Evolutionary conservation across 2,888 invertebrate genomes (phyloP).

Genomic region (Yponomeuta malinellus): DNA sequence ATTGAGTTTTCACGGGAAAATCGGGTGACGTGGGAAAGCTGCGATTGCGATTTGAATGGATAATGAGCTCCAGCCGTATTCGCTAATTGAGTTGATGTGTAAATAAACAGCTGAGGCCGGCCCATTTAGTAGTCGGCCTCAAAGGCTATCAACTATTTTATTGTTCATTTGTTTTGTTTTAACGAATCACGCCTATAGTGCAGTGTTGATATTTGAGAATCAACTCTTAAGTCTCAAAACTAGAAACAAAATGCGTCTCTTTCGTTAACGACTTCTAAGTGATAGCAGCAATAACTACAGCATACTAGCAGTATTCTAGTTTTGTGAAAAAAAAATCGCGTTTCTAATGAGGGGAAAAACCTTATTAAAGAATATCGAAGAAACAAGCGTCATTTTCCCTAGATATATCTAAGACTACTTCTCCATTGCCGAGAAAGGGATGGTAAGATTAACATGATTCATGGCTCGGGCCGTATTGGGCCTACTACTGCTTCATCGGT

Average conservation of each 20-base stretch:
- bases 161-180: constrained; percentile 30
- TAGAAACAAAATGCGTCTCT: neutral
- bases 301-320: too few species aligned
- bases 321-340: too few species aligned
- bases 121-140: constrained; percentile 52
- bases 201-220: neutral
- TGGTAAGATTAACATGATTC: neutral
- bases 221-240: neutral
- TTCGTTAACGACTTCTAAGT: neutral
- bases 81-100: constrained; percentile 69
- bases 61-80: constrained; percentile 59
- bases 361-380: neutral
- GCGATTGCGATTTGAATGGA: constrained; percentile 66
- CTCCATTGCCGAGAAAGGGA: neutral
- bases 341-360: too few species aligned
- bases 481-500: neutral
- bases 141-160: constrained; percentile 51
- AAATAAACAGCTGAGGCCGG: constrained; percentile 52
- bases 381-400: neutral
- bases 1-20: constrained; percentile 59
- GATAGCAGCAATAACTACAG: too few species aligned
- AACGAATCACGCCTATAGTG: neutral
- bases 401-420: neutral
- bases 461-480: neutral
- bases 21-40: constrained; percentile 52